Base-by-base conservation (phyloP, 2,113 vertebrate species). In the Cacatua alba region DNA sequence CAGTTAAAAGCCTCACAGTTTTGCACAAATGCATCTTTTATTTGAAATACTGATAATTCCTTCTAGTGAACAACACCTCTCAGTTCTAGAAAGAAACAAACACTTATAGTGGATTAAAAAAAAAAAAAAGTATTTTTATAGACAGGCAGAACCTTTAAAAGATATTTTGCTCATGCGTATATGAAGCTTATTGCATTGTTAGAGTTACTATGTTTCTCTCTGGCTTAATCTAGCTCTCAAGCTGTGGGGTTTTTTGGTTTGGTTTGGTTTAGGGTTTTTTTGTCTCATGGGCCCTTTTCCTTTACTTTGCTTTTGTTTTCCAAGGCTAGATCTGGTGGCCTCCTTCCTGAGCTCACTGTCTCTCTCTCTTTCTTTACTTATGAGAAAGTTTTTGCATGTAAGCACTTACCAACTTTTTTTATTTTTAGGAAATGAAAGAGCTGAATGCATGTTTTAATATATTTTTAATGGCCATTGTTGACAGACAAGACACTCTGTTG, bases 391-490 rank as follows among this genome's bases (percentile, higher is more conserved):
- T 97, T 91, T 97, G 49, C 77, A 88, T 94, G 86, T 88, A 95
- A 97, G 84, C 41, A 53, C 69, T 97, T 97, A 95, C 44, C 31
- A 94, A 87, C 43, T 53, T 75, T 97, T 97, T 97, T 97, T 96
- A 76, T 96, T 97, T 97, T 97, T 90, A 94, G 72, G 81, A 96
- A 97, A 97, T 97, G 95, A 97, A 98, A 97, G 91, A 96, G 16
- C 46, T 52, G 77, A 93, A 87, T 97, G 91, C 60, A 91, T 39
- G 6, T 97, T 97, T 97, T 97, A 98, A 97, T 97, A 96, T 88
- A 97, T 95, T 98, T 98, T 98, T 98, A 97, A 98, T 98, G 96
- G 91, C 60, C 74, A 69, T 79, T 96, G 35, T 90, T 96, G 82
- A 97, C 93, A 97, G 94, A 93, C 78, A 90, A 97, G 87, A 74